phyloP scores from a whole-genome alignment of 2,797 vertebrate species.

The Denticeps clupeoides region DNA sequence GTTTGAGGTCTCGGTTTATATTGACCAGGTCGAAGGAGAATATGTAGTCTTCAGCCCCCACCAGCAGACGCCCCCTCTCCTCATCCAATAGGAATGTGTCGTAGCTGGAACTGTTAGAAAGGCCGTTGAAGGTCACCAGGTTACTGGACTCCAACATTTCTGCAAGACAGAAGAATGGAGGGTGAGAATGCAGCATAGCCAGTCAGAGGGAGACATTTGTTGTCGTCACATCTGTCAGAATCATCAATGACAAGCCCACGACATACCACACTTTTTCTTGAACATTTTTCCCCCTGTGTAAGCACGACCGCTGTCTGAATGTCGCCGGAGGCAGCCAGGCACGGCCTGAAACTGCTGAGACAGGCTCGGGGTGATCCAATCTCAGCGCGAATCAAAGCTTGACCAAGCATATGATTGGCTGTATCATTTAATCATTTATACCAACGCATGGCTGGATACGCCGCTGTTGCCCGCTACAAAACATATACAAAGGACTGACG shows the following conservation, averaged over 20 bases:
- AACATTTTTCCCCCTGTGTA: too few species aligned
- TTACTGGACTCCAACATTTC: slow-evolving; percentile 96
- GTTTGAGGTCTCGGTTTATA: slow-evolving; percentile 83
- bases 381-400: slow-evolving; percentile 35
- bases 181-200: too few species aligned
- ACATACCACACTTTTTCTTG: too few species aligned
- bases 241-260: too few species aligned
- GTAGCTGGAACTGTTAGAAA: slow-evolving; percentile 87
- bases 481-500: too few species aligned
- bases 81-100: slow-evolving; percentile 93
- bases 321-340: slow-evolving; percentile 27
- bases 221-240: too few species aligned
- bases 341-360: slow-evolving; percentile 40
- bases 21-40: slow-evolving; percentile 94
- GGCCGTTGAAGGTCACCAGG: slow-evolving; percentile 81
- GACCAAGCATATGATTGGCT: slow-evolving; percentile 52
- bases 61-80: slow-evolving; percentile 82
- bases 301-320: neutral
- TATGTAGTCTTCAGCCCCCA: slow-evolving; percentile 94
- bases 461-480: too few species aligned
- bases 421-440: slow-evolving; percentile 60
- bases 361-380: slow-evolving; percentile 46
- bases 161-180: too few species aligned
- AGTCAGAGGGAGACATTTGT: too few species aligned
- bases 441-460: slow-evolving; percentile 23